Evolutionary conservation across 2,113 vertebrate genomes (phyloP), one percentile per base, ranked within the genome.

Genomic region (Antigone vipio): DNA sequence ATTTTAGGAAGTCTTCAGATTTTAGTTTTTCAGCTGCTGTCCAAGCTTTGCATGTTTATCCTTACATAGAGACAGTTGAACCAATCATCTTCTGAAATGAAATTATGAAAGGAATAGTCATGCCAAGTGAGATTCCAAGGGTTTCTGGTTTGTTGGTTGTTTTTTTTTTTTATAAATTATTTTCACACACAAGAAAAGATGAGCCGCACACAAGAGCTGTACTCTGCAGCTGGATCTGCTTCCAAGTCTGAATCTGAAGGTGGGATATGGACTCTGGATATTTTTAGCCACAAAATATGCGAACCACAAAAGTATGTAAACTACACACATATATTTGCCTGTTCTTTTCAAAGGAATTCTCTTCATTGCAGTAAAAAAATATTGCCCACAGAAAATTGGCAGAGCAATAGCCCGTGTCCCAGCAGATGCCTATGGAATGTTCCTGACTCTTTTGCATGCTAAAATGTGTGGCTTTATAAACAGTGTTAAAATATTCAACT

Each of bases 251-350:
- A 95, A 88, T 85, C 44, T 82, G 83, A 97, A 97, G 80, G 92
- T 97, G 92, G 96, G 86, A 95, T 95, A 92, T 64, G 73, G 68
- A 88, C 71, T 88, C 62, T 85, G 79, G 94, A 94, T 98, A 98
- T 97, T 98, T 98, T 97, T 97, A 98, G 96, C 96, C 97, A 93
- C 93, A 92, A 98, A 98, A 96, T 97, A 98, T 98, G 97, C 96
- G 93, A 97, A 96, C 96, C 95, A 75, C 97, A 97, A 67, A 97
- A 96, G 92, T 97, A 98, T 98, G 98, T 97, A 98, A 97, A 98
- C 96, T 97, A 96, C 95, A 95, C 87, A 78, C 83, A 93, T 93
- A 96, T 92, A 96, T 88, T 97, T 93, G 71, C 93, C 64, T 95
- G 69, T 74, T 91, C 55, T 93, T 97, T 97, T 94, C 96, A 96